Base-by-base conservation (phyloP, 2,888 invertebrate species). In the Dinocampus coccinellae region DNA sequence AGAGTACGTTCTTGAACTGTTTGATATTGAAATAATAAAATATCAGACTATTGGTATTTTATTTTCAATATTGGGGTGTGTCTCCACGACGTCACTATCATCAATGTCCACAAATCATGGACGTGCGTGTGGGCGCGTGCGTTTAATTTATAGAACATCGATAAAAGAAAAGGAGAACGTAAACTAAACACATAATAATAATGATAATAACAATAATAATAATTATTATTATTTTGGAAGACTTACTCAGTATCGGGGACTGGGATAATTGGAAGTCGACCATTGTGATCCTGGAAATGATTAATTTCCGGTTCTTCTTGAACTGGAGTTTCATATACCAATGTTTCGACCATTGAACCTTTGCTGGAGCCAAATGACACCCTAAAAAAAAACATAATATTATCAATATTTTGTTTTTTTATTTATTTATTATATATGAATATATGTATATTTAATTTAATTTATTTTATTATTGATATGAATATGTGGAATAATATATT, bases 351-450 rank as follows among this genome's bases (percentile, higher is more conserved):
- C 96, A 97, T 96, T 65, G 96, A 96, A 78, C 96, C 96, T 88
- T 96, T 96, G 79, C 96, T 96, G 87, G 96, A 96, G 79, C 96
- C 97, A 88, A 97, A 97, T 64, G 96, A 96, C 78, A 97, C 97
- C 90, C 96, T 97, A 91, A 13, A 89, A 42, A 11, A 60, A 22
- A 58, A 63, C 1, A n/a, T 11, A 29, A 24, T 52, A 57, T 22
- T 16, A 9, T 29, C 29, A 7, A 55, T 13, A 20, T 53, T 16
- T 10, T 1, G 47, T 3, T 22, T 58, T 16, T 9, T 53, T 60
- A 58, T 53, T 24, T 20, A 24, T 13, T 36, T 13, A 6, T 33
- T 22, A 4, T n/a, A 55, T 55, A n/a, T 13, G 1, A 13, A n/a
- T 16, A 53, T 1, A 11, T 26, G 13, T 26, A 55, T 55, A 2